Percentiles rank a stretch among this genome's conserved stretches.
phyloP scores from a whole-genome alignment of 1,140 invertebrate species.

The Catajapyx aquilonaris region DNA sequence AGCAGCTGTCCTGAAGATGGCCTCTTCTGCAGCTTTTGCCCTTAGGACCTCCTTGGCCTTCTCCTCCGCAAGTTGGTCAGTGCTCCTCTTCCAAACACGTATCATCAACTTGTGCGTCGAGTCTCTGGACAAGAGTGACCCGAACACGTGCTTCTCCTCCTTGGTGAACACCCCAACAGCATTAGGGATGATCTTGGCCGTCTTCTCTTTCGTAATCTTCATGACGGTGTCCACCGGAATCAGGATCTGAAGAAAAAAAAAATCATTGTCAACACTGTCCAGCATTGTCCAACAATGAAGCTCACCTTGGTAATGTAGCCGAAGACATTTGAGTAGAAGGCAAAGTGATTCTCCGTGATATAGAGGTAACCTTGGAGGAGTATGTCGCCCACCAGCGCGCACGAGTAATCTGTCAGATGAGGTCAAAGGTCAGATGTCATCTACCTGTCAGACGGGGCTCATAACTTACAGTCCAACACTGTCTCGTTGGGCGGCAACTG shows the following conservation, averaged over 20 bases:
- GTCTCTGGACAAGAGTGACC: slow-evolving; percentile 68
- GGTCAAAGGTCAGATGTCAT: slow-evolving; percentile 2
- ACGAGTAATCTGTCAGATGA: slow-evolving; percentile 57
- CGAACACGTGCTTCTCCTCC: slow-evolving; percentile 71
- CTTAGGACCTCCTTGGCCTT: slow-evolving; percentile 5
- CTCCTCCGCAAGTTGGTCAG: slow-evolving; percentile 8
- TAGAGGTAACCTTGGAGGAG: slow-evolving; percentile 81
- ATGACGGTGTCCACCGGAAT: slow-evolving; percentile 61
- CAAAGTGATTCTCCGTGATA: slow-evolving; percentile 81
- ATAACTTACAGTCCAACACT: slow-evolving; percentile 50
- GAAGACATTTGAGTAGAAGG: slow-evolving; percentile 87
- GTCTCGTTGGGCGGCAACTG: slow-evolving; percentile 49
- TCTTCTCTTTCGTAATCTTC: slow-evolving; percentile 75
- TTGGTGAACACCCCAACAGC: slow-evolving; percentile 68
- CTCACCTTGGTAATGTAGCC: slow-evolving; percentile 74
- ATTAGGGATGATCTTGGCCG: slow-evolving; percentile 73
- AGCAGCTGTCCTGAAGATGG: slow-evolving; percentile 3
- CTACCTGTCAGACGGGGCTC: neutral
- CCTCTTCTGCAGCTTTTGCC: neutral
- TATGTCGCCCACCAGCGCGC: slow-evolving; percentile 74
- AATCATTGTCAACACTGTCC: neutral
- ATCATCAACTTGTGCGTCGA: slow-evolving; percentile 65
- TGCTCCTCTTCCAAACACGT: slow-evolving; percentile 40
- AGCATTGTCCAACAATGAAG: slow-evolving; percentile 1
- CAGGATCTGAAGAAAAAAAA: slow-evolving; percentile 33